Conservation (phyloP, 2,113 vertebrate species). For the Pelobates fuscus region DNA sequence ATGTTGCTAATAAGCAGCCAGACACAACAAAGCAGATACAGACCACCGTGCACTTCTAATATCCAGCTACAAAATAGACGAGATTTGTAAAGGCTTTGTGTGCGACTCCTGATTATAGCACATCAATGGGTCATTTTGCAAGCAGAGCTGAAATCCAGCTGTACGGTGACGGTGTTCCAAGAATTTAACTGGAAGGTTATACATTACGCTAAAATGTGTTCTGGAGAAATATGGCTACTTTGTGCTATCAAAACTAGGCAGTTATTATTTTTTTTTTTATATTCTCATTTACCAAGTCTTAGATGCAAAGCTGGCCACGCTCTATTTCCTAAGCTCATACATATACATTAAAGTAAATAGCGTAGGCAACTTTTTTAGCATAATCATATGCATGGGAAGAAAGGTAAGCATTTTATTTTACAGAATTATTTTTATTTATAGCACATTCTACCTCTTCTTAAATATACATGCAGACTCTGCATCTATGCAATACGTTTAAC, state of each 20-base stretch:
- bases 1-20: slow-evolving; percentile 2
- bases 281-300: neutral
- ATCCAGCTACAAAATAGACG: slow-evolving; percentile 7
- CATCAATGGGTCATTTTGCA: slow-evolving; percentile 3
- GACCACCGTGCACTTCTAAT: neutral
- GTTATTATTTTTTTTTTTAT: slow-evolving; percentile 4
- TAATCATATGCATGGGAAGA: slow-evolving; percentile 7
- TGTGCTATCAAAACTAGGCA: neutral
- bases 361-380: neutral
- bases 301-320: slow-evolving; percentile 4
- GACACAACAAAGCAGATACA: slow-evolving; percentile 3
- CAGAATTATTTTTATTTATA: slow-evolving; percentile 9
- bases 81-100: neutral
- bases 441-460: neutral
- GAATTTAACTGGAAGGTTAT: neutral
- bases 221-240: neutral
- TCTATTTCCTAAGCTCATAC: slow-evolving; percentile 4
- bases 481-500: neutral
- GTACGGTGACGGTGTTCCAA: slow-evolving; percentile 6
- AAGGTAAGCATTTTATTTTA: slow-evolving; percentile 12
- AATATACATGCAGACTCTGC: neutral
- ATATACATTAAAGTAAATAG: slow-evolving; percentile 13
- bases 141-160: neutral
- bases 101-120: neutral
- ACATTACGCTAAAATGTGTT: neutral